Conservation (phyloP, 2,113 vertebrate species). For the Rhinogobius similis region DNA sequence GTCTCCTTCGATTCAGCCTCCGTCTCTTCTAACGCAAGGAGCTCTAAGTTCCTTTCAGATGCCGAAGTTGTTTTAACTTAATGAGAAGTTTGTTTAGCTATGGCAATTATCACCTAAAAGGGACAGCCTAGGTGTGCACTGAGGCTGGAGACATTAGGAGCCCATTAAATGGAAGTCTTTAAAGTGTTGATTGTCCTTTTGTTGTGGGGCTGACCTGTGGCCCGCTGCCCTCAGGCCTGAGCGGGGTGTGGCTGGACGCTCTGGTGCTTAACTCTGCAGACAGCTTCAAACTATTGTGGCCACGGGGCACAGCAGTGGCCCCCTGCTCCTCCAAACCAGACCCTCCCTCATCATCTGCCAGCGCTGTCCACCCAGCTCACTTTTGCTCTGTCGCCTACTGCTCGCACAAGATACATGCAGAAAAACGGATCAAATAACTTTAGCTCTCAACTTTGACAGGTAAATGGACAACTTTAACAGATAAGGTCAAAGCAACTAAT, state of each 20-base stretch:
- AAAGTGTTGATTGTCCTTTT: conserved; percentile 66
- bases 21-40: conserved; percentile 22
- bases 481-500: too few relatives aligned
- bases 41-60: conserved; percentile 54
- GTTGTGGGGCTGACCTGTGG: conserved; percentile 49
- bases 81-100: conserved; percentile 75
- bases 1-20: neutral
- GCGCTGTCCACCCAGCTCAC: conserved; percentile 13
- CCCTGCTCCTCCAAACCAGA: conserved; percentile 26
- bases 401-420: neutral
- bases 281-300: conserved; percentile 54
- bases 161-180: conserved; percentile 39
- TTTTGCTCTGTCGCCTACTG: neutral
- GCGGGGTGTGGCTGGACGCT: conserved; percentile 61
- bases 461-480: too few relatives aligned
- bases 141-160: conserved; percentile 24
- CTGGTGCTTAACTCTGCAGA: conserved; percentile 55
- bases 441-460: too few relatives aligned
- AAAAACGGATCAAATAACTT: too few relatives aligned
- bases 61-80: conserved; percentile 70
- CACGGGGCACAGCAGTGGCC: conserved; percentile 50
- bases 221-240: conserved; percentile 24
- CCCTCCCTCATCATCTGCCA: conserved; percentile 8
- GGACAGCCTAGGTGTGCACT: conserved; percentile 31
- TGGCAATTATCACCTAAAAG: conserved; percentile 59